Evolutionary conservation across 2,113 vertebrate genomes (phyloP), one percentile per base, ranked within the genome.

Genomic region (Centropristis striata): DNA sequence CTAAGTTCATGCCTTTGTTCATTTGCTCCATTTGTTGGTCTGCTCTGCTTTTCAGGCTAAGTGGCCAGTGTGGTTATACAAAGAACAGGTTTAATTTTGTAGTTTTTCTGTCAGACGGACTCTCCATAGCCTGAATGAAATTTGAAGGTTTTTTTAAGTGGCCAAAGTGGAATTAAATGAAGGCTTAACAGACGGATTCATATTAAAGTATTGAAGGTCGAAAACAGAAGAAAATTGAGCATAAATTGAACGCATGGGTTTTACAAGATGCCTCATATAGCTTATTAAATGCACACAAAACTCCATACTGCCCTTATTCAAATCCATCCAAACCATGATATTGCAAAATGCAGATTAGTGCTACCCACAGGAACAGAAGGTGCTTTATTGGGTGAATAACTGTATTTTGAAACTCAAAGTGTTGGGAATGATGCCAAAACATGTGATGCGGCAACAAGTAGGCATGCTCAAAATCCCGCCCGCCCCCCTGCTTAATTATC

Each of bases 331-430:
- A 9, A 65, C 63, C 25, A 13, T 72, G 73, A 84, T 75, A 14
- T 23, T 71, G 39, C 53, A 63, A 68, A 86, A 78, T 74, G 61
- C 20, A 76, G 64, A 81, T 81, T 47, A 68, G 46, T 8, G 18
- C 58, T 59, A 57, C 59, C 28, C 71, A 80, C 51, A n/a, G 20
- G 46, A 80, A 60, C 41, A 72, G 37, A 53, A 46, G 77, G 46
- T 54, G 59, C 27, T 50, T 83, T 66, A 78, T 65, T 64, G 74
- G 63, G 67, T 65, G 75, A 68, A 44, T 75, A 75, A 83, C 86
- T 90, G 71, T 80, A 66, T 85, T 85, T 77, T 80, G 85, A 87
- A 68, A 79, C 53, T 83, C 64, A 66, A 75, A 88, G 51, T 70
- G 41, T 71, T 79, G 68, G 85, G 61, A 72, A 60, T 42, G n/a